Base-by-base conservation (phyloP, 2,888 invertebrate genomes). In the Spodoptera exigua region DNA sequence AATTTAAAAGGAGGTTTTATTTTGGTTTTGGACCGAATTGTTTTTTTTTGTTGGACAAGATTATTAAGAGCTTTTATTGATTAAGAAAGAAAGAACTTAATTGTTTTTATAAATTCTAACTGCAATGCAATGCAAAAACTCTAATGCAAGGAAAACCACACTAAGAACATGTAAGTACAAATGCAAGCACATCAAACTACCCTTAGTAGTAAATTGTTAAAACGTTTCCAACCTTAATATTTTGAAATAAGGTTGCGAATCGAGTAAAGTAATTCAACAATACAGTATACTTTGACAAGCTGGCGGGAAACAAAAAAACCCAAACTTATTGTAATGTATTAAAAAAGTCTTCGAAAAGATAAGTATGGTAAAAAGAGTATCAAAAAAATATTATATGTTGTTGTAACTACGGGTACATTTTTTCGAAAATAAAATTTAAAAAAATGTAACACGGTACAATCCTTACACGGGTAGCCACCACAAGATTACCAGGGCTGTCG, bases 341-440 rank as follows among this genome's bases (percentile, higher is more conserved):
- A 78, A 82, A 81, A 81, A 76, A 73, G 55, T 68, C 74, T 66
- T 55, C 71, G 63, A 76, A 70, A 69, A 80, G 79, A 84, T 84
- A 90, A 89, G 86, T 88, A 87, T 85, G 78, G 67, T 76, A 84
- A 86, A 87, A 87, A 82, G 79, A 80, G 62, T 71, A 79, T 82
- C 64, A 81, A 86, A 84, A 78, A 88, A 85, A 85, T 84, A 84
- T 84, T 71, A 84, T 85, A 86, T 27, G 27, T 7, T 27, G 27
- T 27, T 27, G 27, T 27, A 27, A 5, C 7, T 27, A 27, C 9
- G 7, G 27, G 27, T 27, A 27, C 27, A 27, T 88, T 86, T 81
- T 74, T 78, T 40, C 18, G 9, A 45, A 60, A 86, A 84, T 80
- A 86, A 84, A 80, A 27, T 27, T 4, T 81, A 80, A 74, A 84